Evolutionary conservation across 2,888 invertebrate genomes (phyloP), one percentile per base, ranked within the genome.

Genomic region (Helicoverpa assulta): DNA sequence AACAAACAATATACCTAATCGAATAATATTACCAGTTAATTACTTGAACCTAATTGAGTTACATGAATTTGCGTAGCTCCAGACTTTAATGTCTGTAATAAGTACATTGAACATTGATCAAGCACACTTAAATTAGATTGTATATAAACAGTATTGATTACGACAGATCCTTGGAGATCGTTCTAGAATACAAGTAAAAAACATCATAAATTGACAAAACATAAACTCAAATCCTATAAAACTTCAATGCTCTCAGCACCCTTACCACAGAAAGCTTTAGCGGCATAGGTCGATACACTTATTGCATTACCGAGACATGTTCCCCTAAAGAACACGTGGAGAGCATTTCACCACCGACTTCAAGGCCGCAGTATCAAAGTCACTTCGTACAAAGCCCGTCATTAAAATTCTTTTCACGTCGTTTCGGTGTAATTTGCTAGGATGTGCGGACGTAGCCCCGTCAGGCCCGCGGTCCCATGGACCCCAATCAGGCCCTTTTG

Each of bases 371-470:
- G 67, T 71, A 67, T 68, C 67, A 73, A 82, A 76, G 81, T 82
- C 81, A 80, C 80, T 80, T 85, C 85, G 82, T 74, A 70, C 85
- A 81, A 70, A 72, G 72, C 68, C 66, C 69, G 72, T 82, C 84
- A 87, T 90, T 90, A 89, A 89, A 86, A 89, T 88, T 86, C 85
- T 86, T 84, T 85, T 83, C 87, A 84, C 85, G 83, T 66, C 67
- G 66, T 61, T 66, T 67, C 70, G 69, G 74, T 68, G 84, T 84
- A 82, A 87, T 85, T 85, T 84, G 76, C 71, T 78, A 72, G 81
- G 76, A 81, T 69, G 76, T 76, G 75, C 70, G 73, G 61, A 57
- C 51, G 53, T 69, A 50, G 73, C 60, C 26, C 26, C 26, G 26
- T 26, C 26, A 26, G n/a, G n/a, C 66, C 63, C 59, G 66, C n/a